A percentile compares a stretch with the other conserved stretches of the same genome.
Conservation (phyloP, 2,113 vertebrate species). For the Paratilapia polleni region DNA sequence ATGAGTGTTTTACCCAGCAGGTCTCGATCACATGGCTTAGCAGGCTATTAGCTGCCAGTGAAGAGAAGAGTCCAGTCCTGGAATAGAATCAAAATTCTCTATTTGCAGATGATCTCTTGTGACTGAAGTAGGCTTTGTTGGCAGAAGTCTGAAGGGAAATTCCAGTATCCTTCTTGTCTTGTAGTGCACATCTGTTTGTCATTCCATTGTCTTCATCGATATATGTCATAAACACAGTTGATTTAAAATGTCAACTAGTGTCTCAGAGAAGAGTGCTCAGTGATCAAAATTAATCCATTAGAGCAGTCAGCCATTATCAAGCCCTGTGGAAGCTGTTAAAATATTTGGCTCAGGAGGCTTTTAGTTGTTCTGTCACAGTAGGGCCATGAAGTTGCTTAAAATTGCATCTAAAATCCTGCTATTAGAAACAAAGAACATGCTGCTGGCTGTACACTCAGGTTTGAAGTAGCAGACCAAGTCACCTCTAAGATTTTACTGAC, state of each 20-base stretch:
- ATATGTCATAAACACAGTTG: not conserved
- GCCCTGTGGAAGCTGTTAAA: not conserved
- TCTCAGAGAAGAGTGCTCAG: not conserved
- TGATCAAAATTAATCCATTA: conserved; percentile 1
- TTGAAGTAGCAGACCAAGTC: not conserved
- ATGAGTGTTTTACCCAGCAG: not conserved
- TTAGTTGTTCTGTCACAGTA: not conserved
- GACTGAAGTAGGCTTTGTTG: not conserved
- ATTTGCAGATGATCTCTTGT: not conserved
- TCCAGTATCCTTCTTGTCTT: not conserved
- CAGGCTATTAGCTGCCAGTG: not conserved
- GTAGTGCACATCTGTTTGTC: not conserved
- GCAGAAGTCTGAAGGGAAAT: not conserved
- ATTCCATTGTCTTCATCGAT: not conserved
- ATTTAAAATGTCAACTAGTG: not conserved
- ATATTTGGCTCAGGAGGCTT: not conserved
- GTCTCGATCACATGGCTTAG: no score
- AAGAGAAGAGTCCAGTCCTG: not conserved
- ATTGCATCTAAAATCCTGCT: not conserved
- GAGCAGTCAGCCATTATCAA: not conserved
- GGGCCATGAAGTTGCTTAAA: not conserved
- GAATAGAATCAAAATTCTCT: not conserved
- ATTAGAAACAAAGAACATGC: not conserved
- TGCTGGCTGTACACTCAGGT: not conserved
- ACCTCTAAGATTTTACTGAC: not conserved